Conservation (phyloP, 2,888 invertebrate genomes). For the Electrophaes corylata region DNA sequence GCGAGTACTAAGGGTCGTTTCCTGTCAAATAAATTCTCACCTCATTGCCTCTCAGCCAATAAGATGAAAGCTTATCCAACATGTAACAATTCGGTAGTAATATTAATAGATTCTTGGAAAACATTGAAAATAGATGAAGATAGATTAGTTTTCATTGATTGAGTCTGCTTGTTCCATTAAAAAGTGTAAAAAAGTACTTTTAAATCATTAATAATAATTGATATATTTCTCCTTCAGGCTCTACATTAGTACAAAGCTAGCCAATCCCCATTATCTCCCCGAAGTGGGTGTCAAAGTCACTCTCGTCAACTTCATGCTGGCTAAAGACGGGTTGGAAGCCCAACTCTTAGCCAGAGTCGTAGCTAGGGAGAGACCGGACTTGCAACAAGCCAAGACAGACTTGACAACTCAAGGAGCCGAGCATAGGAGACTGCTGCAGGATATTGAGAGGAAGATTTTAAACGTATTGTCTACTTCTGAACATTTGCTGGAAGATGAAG, state of each 20-base stretch:
- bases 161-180: too few relatives aligned
- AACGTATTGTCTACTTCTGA: conserved; percentile 81
- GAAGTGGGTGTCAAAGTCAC: conserved; percentile 97
- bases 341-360: conserved; percentile 96
- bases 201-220: not conserved
- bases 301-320: conserved; percentile 96
- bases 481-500: conserved; percentile 93
- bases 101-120: too few relatives aligned
- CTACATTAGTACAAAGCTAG: conserved; percentile 96
- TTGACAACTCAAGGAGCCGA: conserved; percentile 95
- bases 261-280: conserved; percentile 97
- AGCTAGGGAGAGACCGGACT: conserved; percentile 94
- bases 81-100: too few relatives aligned
- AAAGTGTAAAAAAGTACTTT: not conserved
- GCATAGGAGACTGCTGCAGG: conserved; percentile 91
- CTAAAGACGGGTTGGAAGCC: conserved; percentile 93
- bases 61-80: too few relatives aligned
- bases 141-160: too few relatives aligned
- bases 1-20: too few relatives aligned
- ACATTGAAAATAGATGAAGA: too few relatives aligned
- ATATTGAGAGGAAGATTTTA: conserved; percentile 96
- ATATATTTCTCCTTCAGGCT: conserved; percentile 80
- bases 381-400: conserved; percentile 95
- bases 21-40: too few relatives aligned
- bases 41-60: too few relatives aligned